Conservation (phyloP, 2,888 invertebrate genomes). For the Pristionchus entomophagus region DNA sequence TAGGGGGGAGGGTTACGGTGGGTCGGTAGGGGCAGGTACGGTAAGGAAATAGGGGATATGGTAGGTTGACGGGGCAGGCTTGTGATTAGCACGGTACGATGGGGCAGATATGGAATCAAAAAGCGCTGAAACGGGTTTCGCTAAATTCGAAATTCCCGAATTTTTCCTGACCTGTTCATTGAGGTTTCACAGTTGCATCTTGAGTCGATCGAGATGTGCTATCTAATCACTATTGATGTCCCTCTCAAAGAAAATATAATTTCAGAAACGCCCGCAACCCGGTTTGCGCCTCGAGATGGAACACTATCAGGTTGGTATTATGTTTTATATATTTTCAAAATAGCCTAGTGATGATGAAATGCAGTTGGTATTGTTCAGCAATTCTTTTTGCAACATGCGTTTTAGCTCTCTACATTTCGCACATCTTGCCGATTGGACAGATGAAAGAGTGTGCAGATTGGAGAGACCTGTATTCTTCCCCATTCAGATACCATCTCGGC, state of each 20-base stretch:
- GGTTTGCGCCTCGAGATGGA: conserved; percentile 46
- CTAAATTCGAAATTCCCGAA: too few relatives aligned
- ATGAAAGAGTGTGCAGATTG: too few relatives aligned
- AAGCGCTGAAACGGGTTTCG: too few relatives aligned
- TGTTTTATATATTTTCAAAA: too few relatives aligned
- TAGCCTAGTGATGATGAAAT: neutral
- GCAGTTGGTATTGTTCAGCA: neutral
- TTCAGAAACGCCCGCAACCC: conserved; percentile 17
- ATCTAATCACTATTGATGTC: too few relatives aligned
- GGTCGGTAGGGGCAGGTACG: too few relatives aligned
- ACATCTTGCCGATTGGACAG: too few relatives aligned
- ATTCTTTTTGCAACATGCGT: neutral
- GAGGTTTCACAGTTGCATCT: too few relatives aligned
- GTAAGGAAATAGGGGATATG: neutral
- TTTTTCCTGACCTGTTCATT: too few relatives aligned
- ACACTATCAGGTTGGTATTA: conserved; percentile 6
- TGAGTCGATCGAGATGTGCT: too few relatives aligned
- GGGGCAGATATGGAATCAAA: too few relatives aligned
- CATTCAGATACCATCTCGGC: conserved; percentile 77
- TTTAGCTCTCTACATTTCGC: neutral
- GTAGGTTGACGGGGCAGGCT: neutral
- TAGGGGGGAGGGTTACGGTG: neutral
- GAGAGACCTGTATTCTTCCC: conserved; percentile 43
- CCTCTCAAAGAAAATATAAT: neutral
- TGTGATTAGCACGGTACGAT: too few relatives aligned